A percentile compares a stretch with the other conserved stretches of the same genome.
Conservation (phyloP, 2,888 invertebrate genomes). For the Cephus nigrinus region DNA sequence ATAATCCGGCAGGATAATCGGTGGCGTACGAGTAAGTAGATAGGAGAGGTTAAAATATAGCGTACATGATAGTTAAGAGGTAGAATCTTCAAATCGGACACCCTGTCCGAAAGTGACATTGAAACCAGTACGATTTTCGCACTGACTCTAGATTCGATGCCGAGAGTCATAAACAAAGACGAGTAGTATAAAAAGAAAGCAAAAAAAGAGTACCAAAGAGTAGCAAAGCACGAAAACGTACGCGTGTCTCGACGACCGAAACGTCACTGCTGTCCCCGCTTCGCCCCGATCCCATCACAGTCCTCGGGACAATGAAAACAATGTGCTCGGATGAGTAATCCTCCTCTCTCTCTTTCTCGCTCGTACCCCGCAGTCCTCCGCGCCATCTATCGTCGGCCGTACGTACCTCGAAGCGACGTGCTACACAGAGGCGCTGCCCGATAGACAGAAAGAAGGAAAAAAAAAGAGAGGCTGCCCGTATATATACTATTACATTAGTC, state of each 20-base stretch:
- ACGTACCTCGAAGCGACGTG: slow-evolving; percentile 20
- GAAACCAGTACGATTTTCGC: slow-evolving; percentile 5
- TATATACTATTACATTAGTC: slow-evolving; percentile 17
- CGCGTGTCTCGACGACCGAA: neutral
- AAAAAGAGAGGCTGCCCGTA: slow-evolving; percentile 6
- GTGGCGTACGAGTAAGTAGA: neutral
- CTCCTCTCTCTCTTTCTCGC: slow-evolving; percentile 14
- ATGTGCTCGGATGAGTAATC: slow-evolving; percentile 43
- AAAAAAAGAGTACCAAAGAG: neutral
- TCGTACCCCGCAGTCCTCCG: neutral
- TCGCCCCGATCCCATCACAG: slow-evolving; percentile 24
- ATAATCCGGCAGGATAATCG: neutral
- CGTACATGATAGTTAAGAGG: slow-evolving; percentile 39
- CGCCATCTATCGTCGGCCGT: neutral
- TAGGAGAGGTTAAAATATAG: slow-evolving; percentile 32
- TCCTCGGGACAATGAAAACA: slow-evolving; percentile 40
- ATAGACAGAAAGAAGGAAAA: neutral
- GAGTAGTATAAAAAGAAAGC: neutral
- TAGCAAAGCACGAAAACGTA: neutral
- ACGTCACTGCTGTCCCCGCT: slow-evolving; percentile 3
- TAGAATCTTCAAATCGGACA: slow-evolving; percentile 29
- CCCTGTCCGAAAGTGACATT: slow-evolving; percentile 30
- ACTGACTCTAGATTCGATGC: neutral
- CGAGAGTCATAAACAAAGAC: too few species aligned
- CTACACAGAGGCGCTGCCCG: slow-evolving; percentile 4